phyloP scores from a whole-genome alignment of 2,797 vertebrate genomes.

The Melanogrammus aeglefinus region DNA sequence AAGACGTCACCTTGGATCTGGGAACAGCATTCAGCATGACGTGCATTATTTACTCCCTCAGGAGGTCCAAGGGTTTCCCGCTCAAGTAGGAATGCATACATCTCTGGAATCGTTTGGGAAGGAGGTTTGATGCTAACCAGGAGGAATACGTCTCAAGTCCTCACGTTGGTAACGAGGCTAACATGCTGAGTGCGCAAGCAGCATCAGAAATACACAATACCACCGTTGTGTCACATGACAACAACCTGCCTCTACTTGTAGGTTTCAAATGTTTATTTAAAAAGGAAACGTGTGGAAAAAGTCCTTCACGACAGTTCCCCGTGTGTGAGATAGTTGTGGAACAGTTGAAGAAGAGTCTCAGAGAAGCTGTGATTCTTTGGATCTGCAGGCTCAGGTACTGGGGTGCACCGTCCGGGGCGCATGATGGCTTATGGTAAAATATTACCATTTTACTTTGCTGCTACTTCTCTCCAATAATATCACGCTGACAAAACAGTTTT shows the following conservation, averaged over 20 bases:
- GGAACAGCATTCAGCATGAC: not conserved
- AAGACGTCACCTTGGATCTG: not conserved
- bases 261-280: not conserved
- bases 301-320: not conserved
- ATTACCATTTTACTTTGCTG: not conserved
- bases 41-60: not conserved
- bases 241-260: not conserved
- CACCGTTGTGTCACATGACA: not conserved
- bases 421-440: not conserved
- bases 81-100: not conserved
- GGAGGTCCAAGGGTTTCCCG: not conserved
- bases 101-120: not conserved
- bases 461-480: not conserved
- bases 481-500: not conserved
- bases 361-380: not conserved
- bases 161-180: not conserved
- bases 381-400: not conserved
- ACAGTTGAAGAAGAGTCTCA: not conserved
- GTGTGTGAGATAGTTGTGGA: not conserved
- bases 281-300: not conserved
- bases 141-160: not conserved
- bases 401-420: not conserved
- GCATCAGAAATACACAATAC: not conserved
- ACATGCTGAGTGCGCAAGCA: not conserved
- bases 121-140: conserved; percentile 4